These are phyloP conservation scores for Muntiacus muntjak DNA, from an alignment of 2,113 vertebrate genomes.

Conservation along the genomic window DNA sequence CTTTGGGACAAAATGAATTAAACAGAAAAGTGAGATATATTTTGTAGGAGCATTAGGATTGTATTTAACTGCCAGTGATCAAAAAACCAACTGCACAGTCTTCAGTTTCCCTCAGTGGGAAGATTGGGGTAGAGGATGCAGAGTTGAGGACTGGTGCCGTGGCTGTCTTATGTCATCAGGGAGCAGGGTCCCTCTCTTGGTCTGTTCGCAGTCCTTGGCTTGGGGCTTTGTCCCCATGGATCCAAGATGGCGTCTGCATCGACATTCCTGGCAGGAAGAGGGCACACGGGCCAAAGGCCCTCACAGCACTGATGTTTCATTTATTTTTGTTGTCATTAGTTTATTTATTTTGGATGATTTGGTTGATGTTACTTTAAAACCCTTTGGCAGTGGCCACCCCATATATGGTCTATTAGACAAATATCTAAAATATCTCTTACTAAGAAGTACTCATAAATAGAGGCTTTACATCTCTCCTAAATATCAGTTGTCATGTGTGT, in stretches of 20 bases:
- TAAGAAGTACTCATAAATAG: background rate
- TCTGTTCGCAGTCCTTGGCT: background rate
- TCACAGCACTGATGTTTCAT: background rate
- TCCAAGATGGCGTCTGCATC: background rate
- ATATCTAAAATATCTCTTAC: background rate
- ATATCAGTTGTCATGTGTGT: background rate
- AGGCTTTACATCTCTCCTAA: background rate
- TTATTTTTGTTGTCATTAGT: constrained; percentile 12
- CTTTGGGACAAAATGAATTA: background rate
- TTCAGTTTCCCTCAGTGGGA: background rate
- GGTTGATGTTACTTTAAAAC: constrained; percentile 37
- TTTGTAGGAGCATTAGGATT: background rate
- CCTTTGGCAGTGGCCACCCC: background rate
- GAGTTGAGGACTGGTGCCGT: background rate
- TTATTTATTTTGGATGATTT: constrained; percentile 36
- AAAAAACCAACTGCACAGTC: background rate
- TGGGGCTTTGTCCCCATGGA: background rate
- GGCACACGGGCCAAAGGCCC: background rate
- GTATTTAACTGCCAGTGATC: background rate
- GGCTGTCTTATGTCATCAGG: background rate
- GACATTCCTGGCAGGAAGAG: background rate
- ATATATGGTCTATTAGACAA: background rate
- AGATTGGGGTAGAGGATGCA: background rate
- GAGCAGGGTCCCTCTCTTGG: background rate
- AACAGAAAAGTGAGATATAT: background rate